Base-by-base conservation (phyloP, 1,140 invertebrate species). In the Drosophila obscura region DNA sequence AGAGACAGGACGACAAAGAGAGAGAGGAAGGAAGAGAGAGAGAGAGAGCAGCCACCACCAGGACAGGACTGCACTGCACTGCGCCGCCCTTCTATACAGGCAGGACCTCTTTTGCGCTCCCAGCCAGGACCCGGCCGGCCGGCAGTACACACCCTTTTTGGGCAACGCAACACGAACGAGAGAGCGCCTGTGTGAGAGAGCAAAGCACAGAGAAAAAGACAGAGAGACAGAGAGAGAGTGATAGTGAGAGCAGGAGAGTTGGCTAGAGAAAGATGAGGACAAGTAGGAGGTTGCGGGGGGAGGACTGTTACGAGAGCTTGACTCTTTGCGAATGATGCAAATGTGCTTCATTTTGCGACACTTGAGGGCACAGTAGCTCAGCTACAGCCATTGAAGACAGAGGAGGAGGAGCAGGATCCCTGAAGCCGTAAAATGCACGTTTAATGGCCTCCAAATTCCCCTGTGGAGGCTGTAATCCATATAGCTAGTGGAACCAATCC, bases 121-220 rank as follows among this genome's bases (percentile, higher is more conserved):
- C 24, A 16, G 8, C 31, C 26, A 19, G 44, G 44, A 35, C 57
- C 31, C 62, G 65, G 61, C 75, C 76, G 55, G 73, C 67, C 77
- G 60, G 19, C 19, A 31, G 60, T 64, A 83, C 83, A 88, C 83
- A 88, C 83, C 83, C 79, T 88, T 83, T 88, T 45, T 63, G 28
- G 49, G 8, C 26, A 22, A 71, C 51, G 51, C 46, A 65, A 39
- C 45, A 7, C 44, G 56, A 50, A 39, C 44, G 22, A 45, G 50
- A 56, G 60, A 28, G 31, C 16, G 48, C 39, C 16, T 24, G 16
- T 15, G 35, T 31, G 48, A 46, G 56, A 46, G 57, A 35, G 45
- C 49, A 7, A 39, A 58, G 31, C n/a, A 5, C 41, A 46, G 28
- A 52, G 9, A 24, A 24, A 13, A 13, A 19, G 11, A 16, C 5